Conservation (phyloP, 2,797 vertebrate species). For the Eospalax fontanierii region DNA sequence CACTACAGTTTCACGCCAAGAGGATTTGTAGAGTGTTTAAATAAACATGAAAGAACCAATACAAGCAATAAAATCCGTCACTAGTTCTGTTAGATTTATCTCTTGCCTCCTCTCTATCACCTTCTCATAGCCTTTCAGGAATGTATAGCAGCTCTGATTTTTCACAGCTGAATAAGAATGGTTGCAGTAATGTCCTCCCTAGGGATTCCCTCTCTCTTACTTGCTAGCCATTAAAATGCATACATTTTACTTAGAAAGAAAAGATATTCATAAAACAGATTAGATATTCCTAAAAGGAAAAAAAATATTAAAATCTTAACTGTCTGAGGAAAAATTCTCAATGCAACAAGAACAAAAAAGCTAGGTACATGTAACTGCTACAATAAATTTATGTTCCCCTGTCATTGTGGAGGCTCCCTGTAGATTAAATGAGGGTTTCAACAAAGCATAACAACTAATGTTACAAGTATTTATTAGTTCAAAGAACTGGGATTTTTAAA, state of each 20-base stretch:
- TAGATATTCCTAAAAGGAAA: slow-evolving; percentile 56
- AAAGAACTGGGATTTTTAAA: slow-evolving; percentile 43
- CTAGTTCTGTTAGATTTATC: slow-evolving; percentile 46
- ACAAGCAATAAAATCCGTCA: slow-evolving; percentile 40
- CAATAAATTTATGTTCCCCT: slow-evolving; percentile 42
- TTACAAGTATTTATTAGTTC: slow-evolving; percentile 54
- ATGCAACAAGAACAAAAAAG: slow-evolving; percentile 52
- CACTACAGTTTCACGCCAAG: not conserved
- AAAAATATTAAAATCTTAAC: slow-evolving; percentile 57
- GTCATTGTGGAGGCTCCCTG: not conserved
- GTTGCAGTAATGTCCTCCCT: not conserved
- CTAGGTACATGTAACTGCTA: not conserved
- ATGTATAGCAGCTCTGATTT: slow-evolving; percentile 49
- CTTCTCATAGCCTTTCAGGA: slow-evolving; percentile 52
- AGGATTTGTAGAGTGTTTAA: slow-evolving; percentile 51
- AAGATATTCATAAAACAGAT: not conserved
- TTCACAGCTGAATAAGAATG: slow-evolving; percentile 54
- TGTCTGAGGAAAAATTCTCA: slow-evolving; percentile 42
- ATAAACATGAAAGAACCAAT: slow-evolving; percentile 33
- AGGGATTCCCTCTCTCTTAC: slow-evolving; percentile 31
- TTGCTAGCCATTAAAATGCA: slow-evolving; percentile 48
- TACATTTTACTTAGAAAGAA: slow-evolving; percentile 63
- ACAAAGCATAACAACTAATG: slow-evolving; percentile 33
- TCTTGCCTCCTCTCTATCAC: slow-evolving; percentile 47
- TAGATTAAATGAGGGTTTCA: slow-evolving; percentile 38